Conservation (phyloP, 2,113 vertebrate species). For the Micromys minutus region DNA sequence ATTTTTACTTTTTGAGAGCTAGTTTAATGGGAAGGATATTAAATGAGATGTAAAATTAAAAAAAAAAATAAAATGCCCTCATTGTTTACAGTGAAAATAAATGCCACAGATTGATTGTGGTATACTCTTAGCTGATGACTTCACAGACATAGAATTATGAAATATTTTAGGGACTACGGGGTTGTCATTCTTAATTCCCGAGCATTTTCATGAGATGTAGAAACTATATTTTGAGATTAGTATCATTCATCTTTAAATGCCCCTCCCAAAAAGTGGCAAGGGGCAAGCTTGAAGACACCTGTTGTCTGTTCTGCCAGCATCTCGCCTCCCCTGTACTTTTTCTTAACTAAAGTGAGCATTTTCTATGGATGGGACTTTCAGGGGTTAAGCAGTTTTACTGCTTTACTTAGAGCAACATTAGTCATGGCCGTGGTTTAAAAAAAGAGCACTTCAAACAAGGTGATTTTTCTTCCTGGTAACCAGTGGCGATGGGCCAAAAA, state of each 20-base stretch:
- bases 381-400: constrained; percentile 64
- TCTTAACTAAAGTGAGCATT: constrained; percentile 6
- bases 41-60: constrained; percentile 22
- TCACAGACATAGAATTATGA: neutral
- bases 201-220: neutral
- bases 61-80: neutral
- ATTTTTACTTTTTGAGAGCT: constrained; percentile 47
- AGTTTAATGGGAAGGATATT: neutral
- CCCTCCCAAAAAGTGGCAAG: neutral
- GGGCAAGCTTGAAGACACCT: neutral
- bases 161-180: accelerated
- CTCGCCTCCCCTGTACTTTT: constrained; percentile 7
- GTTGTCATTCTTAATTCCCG: neutral
- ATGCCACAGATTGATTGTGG: neutral
- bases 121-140: neutral
- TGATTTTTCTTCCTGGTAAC: constrained; percentile 59
- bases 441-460: constrained; percentile 11
- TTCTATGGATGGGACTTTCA: neutral
- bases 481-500: neutral
- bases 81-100: constrained; percentile 25
- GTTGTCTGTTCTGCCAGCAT: neutral
- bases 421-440: constrained; percentile 62
- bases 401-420: constrained; percentile 67
- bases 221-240: neutral
- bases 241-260: neutral